phyloP scores from a whole-genome alignment of 2,888 invertebrate species.

The Sabellastarte sp. region DNA sequence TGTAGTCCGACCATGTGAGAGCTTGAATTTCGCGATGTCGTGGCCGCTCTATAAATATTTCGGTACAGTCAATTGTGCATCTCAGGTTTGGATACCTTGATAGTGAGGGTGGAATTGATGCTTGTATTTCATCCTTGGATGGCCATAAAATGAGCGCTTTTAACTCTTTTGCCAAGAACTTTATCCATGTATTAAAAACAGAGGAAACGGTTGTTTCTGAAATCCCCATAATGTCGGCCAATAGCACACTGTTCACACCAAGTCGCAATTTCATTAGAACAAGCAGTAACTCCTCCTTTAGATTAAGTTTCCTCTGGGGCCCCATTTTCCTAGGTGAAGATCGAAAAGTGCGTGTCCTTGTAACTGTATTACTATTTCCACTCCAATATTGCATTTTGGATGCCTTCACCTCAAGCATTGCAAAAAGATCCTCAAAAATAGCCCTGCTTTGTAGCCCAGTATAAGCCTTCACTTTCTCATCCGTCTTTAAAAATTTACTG shows the following conservation, averaged over 20 bases:
- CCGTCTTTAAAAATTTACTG: conserved; percentile 4
- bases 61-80: conserved; percentile 17
- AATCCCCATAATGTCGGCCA: conserved; percentile 1
- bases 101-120: conserved; percentile 5
- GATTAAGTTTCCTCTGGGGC: conserved; percentile 8
- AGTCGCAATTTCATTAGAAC: conserved; percentile 14
- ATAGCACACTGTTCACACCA: conserved; percentile 6
- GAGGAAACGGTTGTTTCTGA: background rate
- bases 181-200: conserved; percentile 7
- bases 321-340: conserved; percentile 9
- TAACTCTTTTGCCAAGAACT: conserved; percentile 2
- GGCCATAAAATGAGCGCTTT: conserved; percentile 8
- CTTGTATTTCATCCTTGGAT: background rate
- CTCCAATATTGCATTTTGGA: no score
- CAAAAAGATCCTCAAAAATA: conserved; percentile 6
- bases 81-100: conserved; percentile 7
- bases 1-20: conserved; percentile 30
- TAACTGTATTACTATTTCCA: background rate
- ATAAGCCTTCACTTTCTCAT: conserved; percentile 5
- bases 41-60: conserved; percentile 27
- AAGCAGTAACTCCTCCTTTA: conserved; percentile 13
- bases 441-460: conserved; percentile 11
- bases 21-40: conserved; percentile 21
- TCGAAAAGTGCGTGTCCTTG: background rate
- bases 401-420: conserved; percentile 3